These are phyloP conservation scores for Ericerus pela DNA, from an alignment of 1,140 invertebrate species.

Conservation along the genomic window DNA sequence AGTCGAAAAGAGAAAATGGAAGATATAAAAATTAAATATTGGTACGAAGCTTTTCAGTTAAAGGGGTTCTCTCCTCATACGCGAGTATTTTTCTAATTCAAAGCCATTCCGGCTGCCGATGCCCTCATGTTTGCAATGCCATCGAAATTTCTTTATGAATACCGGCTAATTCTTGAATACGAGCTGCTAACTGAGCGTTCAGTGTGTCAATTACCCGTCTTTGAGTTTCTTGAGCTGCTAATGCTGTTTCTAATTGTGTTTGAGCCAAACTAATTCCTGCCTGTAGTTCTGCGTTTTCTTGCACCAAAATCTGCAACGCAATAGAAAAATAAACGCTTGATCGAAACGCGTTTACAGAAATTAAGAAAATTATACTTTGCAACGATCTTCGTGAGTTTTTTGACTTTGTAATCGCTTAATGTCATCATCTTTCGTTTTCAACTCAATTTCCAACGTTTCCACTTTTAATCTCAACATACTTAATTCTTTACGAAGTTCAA, in stretches of 20 bases:
- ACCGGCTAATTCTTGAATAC: conserved; percentile 69
- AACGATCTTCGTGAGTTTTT: conserved; percentile 26
- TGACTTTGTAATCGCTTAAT: conserved; percentile 33
- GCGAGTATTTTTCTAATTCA: too few relatives aligned
- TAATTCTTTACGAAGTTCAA: conserved; percentile 42
- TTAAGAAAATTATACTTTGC: conserved; percentile 21
- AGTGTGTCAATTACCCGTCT: conserved; percentile 67
- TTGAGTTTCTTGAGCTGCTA: conserved; percentile 67
- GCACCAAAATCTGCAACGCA: conserved; percentile 45
- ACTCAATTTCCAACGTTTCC: conserved; percentile 56
- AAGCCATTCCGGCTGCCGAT: conserved; percentile 13
- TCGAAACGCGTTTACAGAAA: neutral
- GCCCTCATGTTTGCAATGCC: conserved; percentile 47
- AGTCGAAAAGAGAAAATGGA: too few relatives aligned
- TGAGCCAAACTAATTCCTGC: conserved; percentile 58
- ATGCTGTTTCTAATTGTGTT: conserved; percentile 64
- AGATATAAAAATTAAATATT: too few relatives aligned
- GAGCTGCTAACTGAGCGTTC: conserved; percentile 63
- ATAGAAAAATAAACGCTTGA: conserved; percentile 15
- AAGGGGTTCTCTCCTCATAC: too few relatives aligned
- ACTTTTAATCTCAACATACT: conserved; percentile 50
- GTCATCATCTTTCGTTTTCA: conserved; percentile 65
- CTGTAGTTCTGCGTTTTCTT: conserved; percentile 57
- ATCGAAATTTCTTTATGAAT: conserved; percentile 71
- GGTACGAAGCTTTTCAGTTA: too few relatives aligned